Evolutionary conservation across 2,113 vertebrate species (phyloP).

Genomic region (Varanus salvator): DNA sequence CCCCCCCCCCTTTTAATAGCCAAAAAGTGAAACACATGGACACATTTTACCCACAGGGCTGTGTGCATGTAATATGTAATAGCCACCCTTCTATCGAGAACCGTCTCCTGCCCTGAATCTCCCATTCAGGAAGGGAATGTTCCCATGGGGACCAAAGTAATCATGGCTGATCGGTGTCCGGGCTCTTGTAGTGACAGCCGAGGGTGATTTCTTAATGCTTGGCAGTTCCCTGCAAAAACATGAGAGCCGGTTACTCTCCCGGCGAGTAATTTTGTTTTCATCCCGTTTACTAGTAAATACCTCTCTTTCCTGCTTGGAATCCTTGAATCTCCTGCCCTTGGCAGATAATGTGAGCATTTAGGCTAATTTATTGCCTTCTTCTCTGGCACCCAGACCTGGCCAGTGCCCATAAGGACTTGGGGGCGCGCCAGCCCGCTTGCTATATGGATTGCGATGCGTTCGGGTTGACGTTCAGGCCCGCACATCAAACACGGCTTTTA

Average conservation of each 20-base stretch:
- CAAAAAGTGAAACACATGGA: neutral
- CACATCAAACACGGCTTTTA: constrained; percentile 15
- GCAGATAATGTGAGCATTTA: constrained; percentile 51
- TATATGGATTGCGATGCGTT: constrained; percentile 1
- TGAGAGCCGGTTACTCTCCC: constrained; percentile 3
- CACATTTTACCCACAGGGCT: neutral
- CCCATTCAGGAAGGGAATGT: neutral
- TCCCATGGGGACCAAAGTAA: neutral
- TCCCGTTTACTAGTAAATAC: constrained; percentile 35
- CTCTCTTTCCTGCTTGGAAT: constrained; percentile 37
- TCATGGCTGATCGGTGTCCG: neutral
- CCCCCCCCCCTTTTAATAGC: neutral
- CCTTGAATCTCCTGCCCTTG: constrained; percentile 61
- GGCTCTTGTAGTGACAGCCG: neutral
- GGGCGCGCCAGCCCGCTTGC: constrained; percentile 8
- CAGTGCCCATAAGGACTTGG: constrained; percentile 22
- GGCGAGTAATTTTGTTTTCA: constrained; percentile 45
- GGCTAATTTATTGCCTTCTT: constrained; percentile 58
- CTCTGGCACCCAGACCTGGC: constrained; percentile 44
- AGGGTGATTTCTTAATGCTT: neutral
- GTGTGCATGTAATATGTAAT: too few species aligned
- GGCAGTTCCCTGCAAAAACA: neutral
- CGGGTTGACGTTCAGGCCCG: neutral
- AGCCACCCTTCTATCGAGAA: too few species aligned
- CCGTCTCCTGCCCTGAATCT: neutral